These are phyloP conservation scores for Microvelia longipes DNA, from an alignment of 1,140 invertebrate genomes.

Conservation along the genomic window DNA sequence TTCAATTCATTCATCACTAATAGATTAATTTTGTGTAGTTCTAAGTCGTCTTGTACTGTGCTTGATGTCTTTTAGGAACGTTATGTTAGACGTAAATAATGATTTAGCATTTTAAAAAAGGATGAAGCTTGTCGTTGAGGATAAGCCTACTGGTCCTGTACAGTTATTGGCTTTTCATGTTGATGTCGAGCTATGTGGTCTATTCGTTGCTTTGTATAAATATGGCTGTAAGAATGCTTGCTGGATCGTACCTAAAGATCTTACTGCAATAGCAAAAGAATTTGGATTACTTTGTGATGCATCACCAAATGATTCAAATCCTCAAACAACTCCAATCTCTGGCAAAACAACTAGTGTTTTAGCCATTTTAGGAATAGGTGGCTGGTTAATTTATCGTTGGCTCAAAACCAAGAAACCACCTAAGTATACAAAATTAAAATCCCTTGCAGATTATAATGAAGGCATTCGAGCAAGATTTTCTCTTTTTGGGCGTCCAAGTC, in stretches of 20 bases:
- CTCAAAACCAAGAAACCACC: not conserved
- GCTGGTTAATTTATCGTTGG: not conserved
- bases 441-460: not conserved
- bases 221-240: not conserved
- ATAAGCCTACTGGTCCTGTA: not conserved
- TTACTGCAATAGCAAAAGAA: not conserved
- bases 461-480: not conserved
- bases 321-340: not conserved
- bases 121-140: not conserved
- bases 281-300: not conserved
- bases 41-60: not conserved
- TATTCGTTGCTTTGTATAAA: not conserved
- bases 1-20: not conserved
- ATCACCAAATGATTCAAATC: not conserved
- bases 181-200: not conserved
- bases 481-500: not conserved
- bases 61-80: not conserved
- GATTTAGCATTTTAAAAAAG: too few relatives aligned
- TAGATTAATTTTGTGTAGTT: not conserved
- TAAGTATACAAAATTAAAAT: not conserved
- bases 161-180: not conserved
- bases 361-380: not conserved
- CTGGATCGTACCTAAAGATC: not conserved
- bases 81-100: too few relatives aligned
- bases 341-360: not conserved